Base-by-base conservation (phyloP, 2,888 invertebrate species). In the Amphipyra berbera region DNA sequence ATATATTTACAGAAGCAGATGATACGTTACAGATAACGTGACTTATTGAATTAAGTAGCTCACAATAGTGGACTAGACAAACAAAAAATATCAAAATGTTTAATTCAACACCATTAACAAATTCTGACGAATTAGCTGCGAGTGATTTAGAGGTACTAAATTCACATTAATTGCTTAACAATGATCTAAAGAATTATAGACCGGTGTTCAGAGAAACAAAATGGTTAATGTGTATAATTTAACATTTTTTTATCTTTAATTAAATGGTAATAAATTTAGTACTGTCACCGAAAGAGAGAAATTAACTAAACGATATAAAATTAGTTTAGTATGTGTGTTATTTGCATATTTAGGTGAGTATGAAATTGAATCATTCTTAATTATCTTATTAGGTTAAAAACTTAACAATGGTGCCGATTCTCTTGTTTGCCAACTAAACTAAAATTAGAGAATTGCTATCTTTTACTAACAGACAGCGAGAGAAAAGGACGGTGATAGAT, bases 181-280 rank as follows among this genome's bases (percentile, higher is more conserved):
- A 69, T 56, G 13, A 49, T 61, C 13, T 53, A 56, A 48, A 27
- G 14, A 60, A 49, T 50, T 42, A 52, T 48, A 35, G 10, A 7
- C 40, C 41, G 8, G 2, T 54, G 33, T 38, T 44, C 9, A 35
- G 0, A 64, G 7, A 47, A 53, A 68, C 45, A 68, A 60, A 63
- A 68, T 35, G 15, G 8, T 42, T 54, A 54, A 54, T 58, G 58
- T 33, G n/a, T 42, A 42, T 50, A 33, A 63, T 58, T 66, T 58
- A 38, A 15, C 53, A 68, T 55, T 13, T 21, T 12, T 38, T 50
- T 46, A 50, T 38, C 49, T 42, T 54, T 54, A 54, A 68, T 63
- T 68, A 64, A 42, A 30, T 5, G 2, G 8, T 33, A 50, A 64
- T 64, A 64, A 68, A 68, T 68, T 35, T 50, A 21, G 21, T 21